phyloP scores from a whole-genome alignment of 1,140 invertebrate genomes.

The Cherax destructor region DNA sequence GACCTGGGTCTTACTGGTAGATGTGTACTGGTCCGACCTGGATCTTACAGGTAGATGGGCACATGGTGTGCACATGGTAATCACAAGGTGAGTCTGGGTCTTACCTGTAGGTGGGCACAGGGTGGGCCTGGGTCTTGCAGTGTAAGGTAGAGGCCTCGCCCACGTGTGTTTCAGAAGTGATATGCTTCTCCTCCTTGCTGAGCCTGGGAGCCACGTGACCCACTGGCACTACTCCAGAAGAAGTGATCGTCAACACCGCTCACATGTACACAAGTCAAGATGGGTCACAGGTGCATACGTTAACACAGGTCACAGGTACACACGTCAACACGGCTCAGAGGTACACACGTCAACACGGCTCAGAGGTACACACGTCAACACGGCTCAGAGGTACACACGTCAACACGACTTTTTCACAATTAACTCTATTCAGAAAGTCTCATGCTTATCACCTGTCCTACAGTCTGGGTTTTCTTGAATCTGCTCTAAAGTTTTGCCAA shows the following conservation, averaged over 20 bases:
- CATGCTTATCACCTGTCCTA: no score
- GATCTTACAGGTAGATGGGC: not conserved
- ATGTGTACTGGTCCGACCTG: not conserved
- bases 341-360: no score
- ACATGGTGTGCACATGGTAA: not conserved
- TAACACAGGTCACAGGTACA: no score
- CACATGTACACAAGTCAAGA: no score
- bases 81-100: not conserved
- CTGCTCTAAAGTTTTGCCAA: no score
- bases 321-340: no score
- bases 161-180: constrained; percentile 35
- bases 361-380: no score
- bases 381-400: no score
- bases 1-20: not conserved
- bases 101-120: constrained; percentile 72
- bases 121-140: constrained; percentile 71
- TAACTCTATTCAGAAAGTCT: no score
- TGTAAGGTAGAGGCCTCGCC: constrained; percentile 44
- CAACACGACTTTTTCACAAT: no score
- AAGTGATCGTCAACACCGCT: not conserved
- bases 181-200: constrained; percentile 57
- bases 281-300: no score
- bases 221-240: constrained; percentile 76
- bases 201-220: constrained; percentile 71
- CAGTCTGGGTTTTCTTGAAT: no score